Evolutionary conservation across 1,140 invertebrate genomes (phyloP).

Genomic region (Acromyrmex echinatior): DNA sequence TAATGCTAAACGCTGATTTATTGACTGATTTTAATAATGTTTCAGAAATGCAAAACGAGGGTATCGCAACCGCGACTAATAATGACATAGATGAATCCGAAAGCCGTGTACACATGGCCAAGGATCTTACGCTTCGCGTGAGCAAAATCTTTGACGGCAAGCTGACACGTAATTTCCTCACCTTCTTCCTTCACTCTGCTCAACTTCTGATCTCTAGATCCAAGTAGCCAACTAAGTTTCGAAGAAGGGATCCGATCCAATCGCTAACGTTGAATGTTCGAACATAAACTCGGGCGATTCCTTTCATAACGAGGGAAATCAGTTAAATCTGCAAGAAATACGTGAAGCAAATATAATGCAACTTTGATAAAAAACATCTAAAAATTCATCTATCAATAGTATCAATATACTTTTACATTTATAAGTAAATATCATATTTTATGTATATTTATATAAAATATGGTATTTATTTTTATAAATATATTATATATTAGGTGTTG

Average conservation of each 20-base stretch:
- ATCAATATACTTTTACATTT: neutral
- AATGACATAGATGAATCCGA: conserved; percentile 32
- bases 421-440: no score
- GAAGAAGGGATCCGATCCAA: conserved; percentile 6
- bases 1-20: neutral
- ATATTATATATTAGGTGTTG: no score
- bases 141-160: conserved; percentile 32
- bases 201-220: conserved; percentile 28
- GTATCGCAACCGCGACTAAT: neutral
- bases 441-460: no score
- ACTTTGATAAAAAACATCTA: neutral
- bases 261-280: conserved; percentile 15
- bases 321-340: neutral
- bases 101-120: conserved; percentile 8
- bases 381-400: neutral
- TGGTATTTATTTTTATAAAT: no score
- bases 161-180: conserved; percentile 61
- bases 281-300: neutral
- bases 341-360: neutral
- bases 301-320: conserved; percentile 17
- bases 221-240: conserved; percentile 35
- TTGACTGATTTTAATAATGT: conserved; percentile 1
- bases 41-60: no score
- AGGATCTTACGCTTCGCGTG: conserved; percentile 25
- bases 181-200: conserved; percentile 12